Conservation (phyloP, 2,888 invertebrate genomes). For the Exephanes ischioxanthus region DNA sequence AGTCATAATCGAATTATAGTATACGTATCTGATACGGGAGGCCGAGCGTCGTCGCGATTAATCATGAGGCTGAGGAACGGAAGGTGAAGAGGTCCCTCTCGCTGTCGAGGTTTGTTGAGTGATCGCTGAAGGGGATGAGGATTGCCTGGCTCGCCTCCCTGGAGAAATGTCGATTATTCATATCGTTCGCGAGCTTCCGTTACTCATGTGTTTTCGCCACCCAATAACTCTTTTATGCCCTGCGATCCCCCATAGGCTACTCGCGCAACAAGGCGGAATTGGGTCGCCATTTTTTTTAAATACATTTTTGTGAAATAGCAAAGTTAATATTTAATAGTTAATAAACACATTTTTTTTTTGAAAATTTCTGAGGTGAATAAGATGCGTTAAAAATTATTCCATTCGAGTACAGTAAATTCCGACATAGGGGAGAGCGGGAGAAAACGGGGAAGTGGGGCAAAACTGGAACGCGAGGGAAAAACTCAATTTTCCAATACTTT, state of each 20-base stretch:
- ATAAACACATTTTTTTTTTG: too few relatives aligned
- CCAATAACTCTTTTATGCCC: background rate
- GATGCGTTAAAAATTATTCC: too few relatives aligned
- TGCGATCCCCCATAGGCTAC: background rate
- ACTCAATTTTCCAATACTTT: too few relatives aligned
- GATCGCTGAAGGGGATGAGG: conserved; percentile 32
- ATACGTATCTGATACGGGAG: background rate
- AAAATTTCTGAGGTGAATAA: too few relatives aligned
- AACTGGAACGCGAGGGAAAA: too few relatives aligned
- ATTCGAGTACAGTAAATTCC: too few relatives aligned
- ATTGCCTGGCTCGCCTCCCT: conserved; percentile 25
- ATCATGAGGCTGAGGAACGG: conserved; percentile 51
- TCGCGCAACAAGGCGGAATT: too few relatives aligned
- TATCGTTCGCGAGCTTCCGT: background rate
- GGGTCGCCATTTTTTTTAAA: too few relatives aligned
- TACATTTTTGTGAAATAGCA: too few relatives aligned
- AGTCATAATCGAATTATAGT: conserved; percentile 28
- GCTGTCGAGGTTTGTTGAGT: conserved; percentile 51
- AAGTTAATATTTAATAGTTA: too few relatives aligned
- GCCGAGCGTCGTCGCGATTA: conserved; percentile 54
- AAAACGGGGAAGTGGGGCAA: too few relatives aligned
- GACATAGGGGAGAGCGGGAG: too few relatives aligned
- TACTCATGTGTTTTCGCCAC: background rate
- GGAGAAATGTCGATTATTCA: conserved; percentile 58
- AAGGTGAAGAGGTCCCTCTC: background rate